phyloP scores from a whole-genome alignment of 1,140 invertebrate genomes.

The Schlechtendalia chinensis region DNA sequence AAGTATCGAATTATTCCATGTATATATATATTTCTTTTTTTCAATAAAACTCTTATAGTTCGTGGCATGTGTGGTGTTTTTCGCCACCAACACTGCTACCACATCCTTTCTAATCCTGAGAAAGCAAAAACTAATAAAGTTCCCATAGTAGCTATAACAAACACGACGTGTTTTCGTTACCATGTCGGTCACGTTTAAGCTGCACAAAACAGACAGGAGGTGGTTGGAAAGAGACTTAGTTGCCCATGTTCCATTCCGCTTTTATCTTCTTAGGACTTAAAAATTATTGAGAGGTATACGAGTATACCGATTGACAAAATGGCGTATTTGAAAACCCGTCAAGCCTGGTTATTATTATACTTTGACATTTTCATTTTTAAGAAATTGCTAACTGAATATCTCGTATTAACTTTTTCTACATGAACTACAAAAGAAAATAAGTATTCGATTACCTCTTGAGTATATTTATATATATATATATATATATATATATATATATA shows the following conservation, averaged over 20 bases:
- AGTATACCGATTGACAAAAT: neutral
- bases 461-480: too few relatives aligned
- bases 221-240: neutral
- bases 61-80: neutral
- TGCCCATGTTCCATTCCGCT: too few relatives aligned
- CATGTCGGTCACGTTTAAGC: slow-evolving; percentile 21
- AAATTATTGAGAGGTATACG: neutral
- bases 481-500: neutral
- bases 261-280: neutral
- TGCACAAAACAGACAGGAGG: too few relatives aligned
- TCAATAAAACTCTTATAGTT: neutral
- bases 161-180: neutral
- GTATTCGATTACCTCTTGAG: neutral
- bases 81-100: neutral
- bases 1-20: too few relatives aligned
- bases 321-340: neutral
- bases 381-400: neutral
- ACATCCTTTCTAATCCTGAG: neutral
- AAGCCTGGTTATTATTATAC: neutral
- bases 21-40: neutral
- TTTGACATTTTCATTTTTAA: slow-evolving; percentile 20
- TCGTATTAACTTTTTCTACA: neutral
- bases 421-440: neutral
- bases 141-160: neutral
- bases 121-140: slow-evolving; percentile 18